Evolutionary conservation across 1,140 invertebrate genomes (phyloP), one percentile per base, ranked within the genome.

Genomic region (Vollenhovia emeryi): DNA sequence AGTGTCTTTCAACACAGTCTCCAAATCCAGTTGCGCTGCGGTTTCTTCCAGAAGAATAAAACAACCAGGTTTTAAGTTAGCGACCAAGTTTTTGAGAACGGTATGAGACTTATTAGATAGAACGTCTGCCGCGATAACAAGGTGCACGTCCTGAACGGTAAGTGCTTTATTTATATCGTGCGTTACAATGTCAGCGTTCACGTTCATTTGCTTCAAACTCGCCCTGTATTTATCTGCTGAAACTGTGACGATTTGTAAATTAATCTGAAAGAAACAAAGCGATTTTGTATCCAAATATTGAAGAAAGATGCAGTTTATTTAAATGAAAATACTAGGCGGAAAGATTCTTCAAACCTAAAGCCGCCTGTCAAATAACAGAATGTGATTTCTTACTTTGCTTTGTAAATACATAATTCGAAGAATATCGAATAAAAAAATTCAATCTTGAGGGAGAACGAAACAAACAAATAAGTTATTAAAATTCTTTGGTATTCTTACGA

Each of bases 21-120:
- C 59, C 86, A 48, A 95, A 89, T 74, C 94, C 87, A 60, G 93
- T 92, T 96, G 95, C 18, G 94, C 94, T 9, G 95, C 95, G 8
- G 96, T 95, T 95, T 98, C 98, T 92, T 98, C 96, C 8, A 98
- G 93, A 52, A 99, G 94, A 1, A 98, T 85, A 91, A 98, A 97
- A 21, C 98, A 98, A 60, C 96, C 96, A 0, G 96, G 92, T 86
- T 96, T 96, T 2, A 99, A 91, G 33, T 97, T 96, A n/a, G 93
- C 94, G 3, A 94, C 93, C 52, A 98, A 93, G 87, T 97, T 96
- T 18, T 95, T 93, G 24, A 97, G 91, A 74, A 96, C 86, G 0
- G 24, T 62, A 0, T 74, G 62, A 6, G 90, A 89, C 1, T 91
- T 92, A 36, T 93, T 92, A 9, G 88, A 95, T 24, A 97, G 85